Evolutionary conservation across 30 jellyfish, hydroid and myxozoan species (phyloP).

Genomic region (Mastigias papua): DNA sequence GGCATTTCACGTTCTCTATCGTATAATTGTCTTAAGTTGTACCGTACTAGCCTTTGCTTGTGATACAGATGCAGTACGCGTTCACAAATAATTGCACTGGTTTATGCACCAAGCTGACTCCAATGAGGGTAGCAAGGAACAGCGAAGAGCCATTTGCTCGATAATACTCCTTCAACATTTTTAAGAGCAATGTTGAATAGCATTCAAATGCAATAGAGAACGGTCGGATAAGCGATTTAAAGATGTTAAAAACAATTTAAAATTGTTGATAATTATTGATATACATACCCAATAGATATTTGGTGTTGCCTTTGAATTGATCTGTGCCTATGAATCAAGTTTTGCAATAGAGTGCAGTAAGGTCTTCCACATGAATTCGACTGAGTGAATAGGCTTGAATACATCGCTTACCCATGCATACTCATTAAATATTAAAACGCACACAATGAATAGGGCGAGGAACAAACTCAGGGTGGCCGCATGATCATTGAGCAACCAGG

Average conservation of each 20-base stretch:
- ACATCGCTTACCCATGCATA: slow-evolving; percentile 84
- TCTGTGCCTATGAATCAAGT: slow-evolving; percentile 32
- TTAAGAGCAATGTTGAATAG: slow-evolving; percentile 23
- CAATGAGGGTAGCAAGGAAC: slow-evolving; percentile 15
- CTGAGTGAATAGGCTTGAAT: slow-evolving; percentile 84
- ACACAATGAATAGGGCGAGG: slow-evolving; percentile 85
- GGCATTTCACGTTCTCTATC: neutral
- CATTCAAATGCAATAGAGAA: slow-evolving; percentile 52
- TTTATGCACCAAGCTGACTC: slow-evolving; percentile 68
- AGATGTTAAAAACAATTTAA: slow-evolving; percentile 47
- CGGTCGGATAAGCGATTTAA: slow-evolving; percentile 67
- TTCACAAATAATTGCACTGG: slow-evolving; percentile 39
- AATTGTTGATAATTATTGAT: slow-evolving; percentile 74
- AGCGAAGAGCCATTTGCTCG: slow-evolving; percentile 9
- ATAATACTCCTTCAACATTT: slow-evolving; percentile 39
- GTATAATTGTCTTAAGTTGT: neutral
- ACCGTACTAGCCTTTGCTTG: neutral
- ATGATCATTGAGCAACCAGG: slow-evolving; percentile 77
- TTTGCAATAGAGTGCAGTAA: slow-evolving; percentile 81
- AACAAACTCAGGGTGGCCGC: slow-evolving; percentile 78
- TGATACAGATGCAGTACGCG: neutral
- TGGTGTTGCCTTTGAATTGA: slow-evolving; percentile 55
- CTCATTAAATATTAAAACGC: slow-evolving; percentile 74
- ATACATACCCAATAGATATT: slow-evolving; percentile 81
- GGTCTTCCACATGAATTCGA: slow-evolving; percentile 85